A percentile compares a stretch with the other conserved stretches of the same genome.
Conservation (phyloP, 2,113 vertebrate species). For the Phalacrocorax brasilianus region DNA sequence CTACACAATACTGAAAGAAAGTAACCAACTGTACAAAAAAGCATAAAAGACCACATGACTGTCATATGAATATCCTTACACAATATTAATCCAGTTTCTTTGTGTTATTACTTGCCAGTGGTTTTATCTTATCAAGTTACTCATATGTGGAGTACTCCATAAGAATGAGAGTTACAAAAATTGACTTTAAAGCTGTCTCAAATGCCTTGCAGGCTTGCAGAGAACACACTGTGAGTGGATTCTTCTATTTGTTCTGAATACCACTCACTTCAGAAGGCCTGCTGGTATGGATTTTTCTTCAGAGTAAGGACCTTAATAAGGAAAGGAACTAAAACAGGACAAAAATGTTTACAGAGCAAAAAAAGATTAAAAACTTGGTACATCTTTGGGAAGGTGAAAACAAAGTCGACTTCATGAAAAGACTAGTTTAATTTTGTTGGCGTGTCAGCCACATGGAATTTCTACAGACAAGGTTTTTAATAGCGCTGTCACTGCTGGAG, state of each 20-base stretch:
- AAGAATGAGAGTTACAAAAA: background rate
- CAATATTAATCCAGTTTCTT: conserved; percentile 29
- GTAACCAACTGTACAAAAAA: background rate
- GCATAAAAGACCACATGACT: conserved; percentile 43
- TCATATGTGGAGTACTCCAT: background rate
- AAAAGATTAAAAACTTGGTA: background rate
- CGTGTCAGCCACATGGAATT: background rate
- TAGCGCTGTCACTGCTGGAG: background rate
- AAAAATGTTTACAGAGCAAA: background rate
- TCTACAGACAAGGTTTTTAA: background rate
- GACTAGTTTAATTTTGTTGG: background rate
- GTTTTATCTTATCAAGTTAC: background rate
- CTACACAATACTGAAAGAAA: conserved; percentile 5
- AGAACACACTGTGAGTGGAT: background rate
- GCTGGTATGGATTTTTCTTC: background rate
- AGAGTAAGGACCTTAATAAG: background rate
- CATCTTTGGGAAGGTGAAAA: background rate
- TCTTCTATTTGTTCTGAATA: background rate
- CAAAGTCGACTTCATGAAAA: background rate
- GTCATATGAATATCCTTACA: conserved; percentile 57
- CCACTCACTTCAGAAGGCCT: background rate
- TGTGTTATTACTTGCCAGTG: background rate
- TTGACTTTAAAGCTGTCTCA: background rate
- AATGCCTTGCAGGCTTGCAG: background rate
- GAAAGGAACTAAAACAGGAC: background rate